Evolutionary conservation across 2,113 vertebrate genomes (phyloP).

Genomic region (Tympanuchus pallidicinctus): DNA sequence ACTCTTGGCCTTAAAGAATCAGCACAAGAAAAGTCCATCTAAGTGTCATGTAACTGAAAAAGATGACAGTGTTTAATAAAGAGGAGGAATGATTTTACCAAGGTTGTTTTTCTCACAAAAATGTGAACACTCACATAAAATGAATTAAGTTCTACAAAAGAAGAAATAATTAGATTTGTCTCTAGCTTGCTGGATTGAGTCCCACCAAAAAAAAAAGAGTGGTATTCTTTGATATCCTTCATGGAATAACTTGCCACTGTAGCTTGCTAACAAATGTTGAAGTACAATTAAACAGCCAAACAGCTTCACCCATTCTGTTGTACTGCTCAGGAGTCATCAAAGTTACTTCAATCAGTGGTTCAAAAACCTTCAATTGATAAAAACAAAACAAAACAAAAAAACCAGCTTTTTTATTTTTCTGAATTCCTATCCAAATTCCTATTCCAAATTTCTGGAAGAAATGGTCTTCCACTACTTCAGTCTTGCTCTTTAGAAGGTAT

Average conservation of each 20-base stretch:
- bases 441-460: background rate
- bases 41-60: background rate
- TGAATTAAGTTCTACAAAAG: background rate
- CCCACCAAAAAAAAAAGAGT: background rate
- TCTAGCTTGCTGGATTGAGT: background rate
- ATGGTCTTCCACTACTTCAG: background rate
- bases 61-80: background rate
- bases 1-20: background rate
- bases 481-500: accelerated
- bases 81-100: background rate
- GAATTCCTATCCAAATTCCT: background rate
- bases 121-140: background rate
- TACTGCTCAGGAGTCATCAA: background rate
- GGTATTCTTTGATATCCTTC: background rate
- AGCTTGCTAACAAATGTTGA: background rate
- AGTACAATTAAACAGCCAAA: background rate
- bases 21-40: background rate
- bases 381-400: background rate
- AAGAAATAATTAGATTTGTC: background rate
- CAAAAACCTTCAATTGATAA: background rate
- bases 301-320: background rate
- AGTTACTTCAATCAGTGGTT: background rate
- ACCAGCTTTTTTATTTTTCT: background rate
- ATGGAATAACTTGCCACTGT: background rate
- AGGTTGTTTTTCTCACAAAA: background rate